Base-by-base conservation (phyloP, 2,113 vertebrate species). In the Isichthys henryi region DNA sequence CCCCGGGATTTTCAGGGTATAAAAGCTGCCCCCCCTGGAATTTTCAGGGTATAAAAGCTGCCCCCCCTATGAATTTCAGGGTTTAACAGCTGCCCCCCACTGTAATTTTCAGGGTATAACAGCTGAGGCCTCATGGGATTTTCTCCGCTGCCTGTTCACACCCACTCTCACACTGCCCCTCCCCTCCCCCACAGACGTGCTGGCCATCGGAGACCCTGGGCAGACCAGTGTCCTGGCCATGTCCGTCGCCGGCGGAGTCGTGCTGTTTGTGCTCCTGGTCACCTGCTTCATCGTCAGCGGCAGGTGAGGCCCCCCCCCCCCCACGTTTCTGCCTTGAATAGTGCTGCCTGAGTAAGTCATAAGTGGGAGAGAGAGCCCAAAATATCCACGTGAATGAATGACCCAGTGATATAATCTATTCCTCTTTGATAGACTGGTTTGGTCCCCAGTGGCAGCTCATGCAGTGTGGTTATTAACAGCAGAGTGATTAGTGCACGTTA, bases 221-320 rank as follows among this genome's bases (percentile, higher is more conserved):
- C 96, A 97, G 92, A 94, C 95, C 86, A 97, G 96, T 89, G 96
- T 97, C 62, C 90, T 97, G 89, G 96, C 94, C 0, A 95, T 96
- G 90, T 97, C 96, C 48, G 94, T 96, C 35, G 94, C 96, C 0
- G 96, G 96, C 2, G 96, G 96, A 70, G 93, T 96, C 9, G 92
- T 96, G 23, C 95, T 97, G 56, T 95, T 97, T 88, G 94, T 97
- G 92, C 96, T 97, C 91, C 93, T 97, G 89, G 96, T 97, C 90
- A 94, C 95, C 35, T 97, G 96, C 93, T 97, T 97, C 90, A 94
- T 97, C 53, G 94, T 97, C 91, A 96, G 96, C 6, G 96, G 96
- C 92, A 96, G 96, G 96, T 97, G 94, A 77, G 94, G 11, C 13
- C 50, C 11, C 0, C 50, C 50, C 49, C 49, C 3, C 15, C 70